Evolutionary conservation across 2,797 vertebrate species (phyloP), one percentile per base, ranked within the genome.

Genomic region (Chelon labrosus): DNA sequence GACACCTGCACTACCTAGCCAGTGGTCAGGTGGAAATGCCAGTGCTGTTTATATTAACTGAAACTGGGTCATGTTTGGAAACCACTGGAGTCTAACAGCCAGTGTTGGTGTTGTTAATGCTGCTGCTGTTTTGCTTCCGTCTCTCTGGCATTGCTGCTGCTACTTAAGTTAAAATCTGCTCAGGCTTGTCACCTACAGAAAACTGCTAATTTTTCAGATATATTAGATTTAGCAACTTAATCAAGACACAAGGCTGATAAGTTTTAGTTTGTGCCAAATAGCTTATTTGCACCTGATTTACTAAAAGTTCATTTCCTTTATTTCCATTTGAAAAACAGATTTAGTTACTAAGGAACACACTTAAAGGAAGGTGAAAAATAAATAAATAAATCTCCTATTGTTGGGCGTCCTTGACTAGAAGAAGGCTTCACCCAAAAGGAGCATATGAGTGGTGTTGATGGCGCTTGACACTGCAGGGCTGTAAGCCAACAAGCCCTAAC

Each of bases 51-150:
- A 82, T 75, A 75, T 73, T 80, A 72, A 37, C 64, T 70, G 57
- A 76, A 88, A 85, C 65, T 86, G 66, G 86, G 79, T 87, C 77
- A 68, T 80, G 62, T 80, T 61, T 80, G 77, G 41, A 55, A 82
- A 80, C 49, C 62, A 55, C 61, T 70, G 71, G 3, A 74, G 85
- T 77, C 77, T 62, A 63, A 66, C 56, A 68, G 64, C 22, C 51
- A 47, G 53, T 55, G 47, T 38, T 67, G 42, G 39, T 63, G 42
- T 27, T 62, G 25, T 64, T 54, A 62, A 66, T 63, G 67, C 57
- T 74, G 31, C 35, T 54, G 73, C 61, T 38, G 62, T 57, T 82
- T 70, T 56, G 51, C 64, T 63, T 77, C n/a, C 50, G 60, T 57
- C 13, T 17, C 22, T 68, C 56, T 25, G 57, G 11, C 61, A 68